phyloP scores from a whole-genome alignment of 2,888 invertebrate species.

The Acleris laterana region DNA sequence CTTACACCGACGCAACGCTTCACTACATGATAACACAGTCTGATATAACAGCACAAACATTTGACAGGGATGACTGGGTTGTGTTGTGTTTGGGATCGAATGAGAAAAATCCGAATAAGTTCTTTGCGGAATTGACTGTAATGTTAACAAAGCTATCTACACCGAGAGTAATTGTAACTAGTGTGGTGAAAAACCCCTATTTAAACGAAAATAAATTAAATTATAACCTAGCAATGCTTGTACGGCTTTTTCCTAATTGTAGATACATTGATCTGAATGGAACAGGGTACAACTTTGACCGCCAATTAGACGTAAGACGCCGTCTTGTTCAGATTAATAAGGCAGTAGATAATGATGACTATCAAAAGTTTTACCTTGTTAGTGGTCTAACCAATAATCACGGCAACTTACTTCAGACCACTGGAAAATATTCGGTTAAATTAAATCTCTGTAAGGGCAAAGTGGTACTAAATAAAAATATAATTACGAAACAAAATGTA shows the following conservation, averaged over 20 bases:
- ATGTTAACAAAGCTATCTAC: constrained; percentile 2
- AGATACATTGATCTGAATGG: background rate
- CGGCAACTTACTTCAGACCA: background rate
- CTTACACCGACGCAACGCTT: constrained; percentile 3
- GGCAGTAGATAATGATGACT: background rate
- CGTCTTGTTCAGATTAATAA: constrained; percentile 1
- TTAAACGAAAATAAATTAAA: constrained; percentile 7
- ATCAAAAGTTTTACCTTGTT: constrained; percentile 1
- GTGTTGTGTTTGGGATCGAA: constrained; percentile 11
- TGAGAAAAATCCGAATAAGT: constrained; percentile 10
- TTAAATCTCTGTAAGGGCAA: no score
- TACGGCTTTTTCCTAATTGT: constrained; percentile 3
- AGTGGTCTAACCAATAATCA: background rate
- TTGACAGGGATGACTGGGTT: constrained; percentile 9
- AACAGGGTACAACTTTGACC: background rate
- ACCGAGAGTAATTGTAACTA: constrained; percentile 3
- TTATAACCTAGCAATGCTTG: background rate
- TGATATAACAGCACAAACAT: background rate
- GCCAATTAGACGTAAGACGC: background rate
- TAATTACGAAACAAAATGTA: no score
- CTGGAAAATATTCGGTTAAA: no score
- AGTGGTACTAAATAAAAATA: no score
- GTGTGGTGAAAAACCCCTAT: constrained; percentile 1
- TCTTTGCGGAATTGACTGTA: constrained; percentile 11
- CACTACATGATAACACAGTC: background rate